These are phyloP conservation scores for Pachyseris speciosa DNA, from an alignment of 64 coral and sea anemone species.

Conservation along the genomic window DNA sequence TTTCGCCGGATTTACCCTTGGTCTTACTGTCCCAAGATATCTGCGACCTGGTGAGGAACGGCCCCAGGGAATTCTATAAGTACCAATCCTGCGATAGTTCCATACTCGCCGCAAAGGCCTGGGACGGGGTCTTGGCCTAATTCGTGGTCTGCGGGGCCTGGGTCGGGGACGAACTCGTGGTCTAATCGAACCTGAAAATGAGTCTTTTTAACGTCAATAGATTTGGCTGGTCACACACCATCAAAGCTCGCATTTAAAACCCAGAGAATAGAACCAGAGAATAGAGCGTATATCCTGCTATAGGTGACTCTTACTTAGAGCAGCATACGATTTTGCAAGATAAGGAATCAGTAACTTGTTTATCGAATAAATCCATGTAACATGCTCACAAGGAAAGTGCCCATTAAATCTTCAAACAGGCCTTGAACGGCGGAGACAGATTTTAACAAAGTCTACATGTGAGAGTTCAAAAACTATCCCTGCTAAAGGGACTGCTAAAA, in stretches of 20 bases:
- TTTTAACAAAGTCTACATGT: too few species aligned
- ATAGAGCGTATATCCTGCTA: too few species aligned
- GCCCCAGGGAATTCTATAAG: background rate
- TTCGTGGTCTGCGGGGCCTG: background rate
- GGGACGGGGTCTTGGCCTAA: background rate
- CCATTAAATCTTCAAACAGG: too few species aligned
- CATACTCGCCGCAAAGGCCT: background rate
- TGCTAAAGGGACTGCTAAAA: too few species aligned
- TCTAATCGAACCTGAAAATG: background rate
- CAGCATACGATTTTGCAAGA: too few species aligned
- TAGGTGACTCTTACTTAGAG: too few species aligned
- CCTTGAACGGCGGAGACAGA: too few species aligned
- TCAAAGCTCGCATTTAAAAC: background rate
- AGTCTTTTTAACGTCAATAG: background rate
- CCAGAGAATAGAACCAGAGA: too few species aligned
- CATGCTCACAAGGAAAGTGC: too few species aligned
- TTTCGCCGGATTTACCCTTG: background rate
- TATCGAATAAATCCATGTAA: too few species aligned
- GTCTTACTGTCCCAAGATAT: background rate
- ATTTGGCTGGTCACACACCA: background rate
- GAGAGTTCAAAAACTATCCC: too few species aligned
- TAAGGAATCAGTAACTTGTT: too few species aligned
- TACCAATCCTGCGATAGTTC: constrained; percentile 40
- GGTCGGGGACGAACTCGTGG: background rate
- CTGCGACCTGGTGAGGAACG: background rate